Percentiles rank a stretch among this genome's conserved stretches.
These are phyloP conservation scores for Dasypolia templi DNA, from an alignment of 2,888 invertebrate genomes.

Conservation along the genomic window DNA sequence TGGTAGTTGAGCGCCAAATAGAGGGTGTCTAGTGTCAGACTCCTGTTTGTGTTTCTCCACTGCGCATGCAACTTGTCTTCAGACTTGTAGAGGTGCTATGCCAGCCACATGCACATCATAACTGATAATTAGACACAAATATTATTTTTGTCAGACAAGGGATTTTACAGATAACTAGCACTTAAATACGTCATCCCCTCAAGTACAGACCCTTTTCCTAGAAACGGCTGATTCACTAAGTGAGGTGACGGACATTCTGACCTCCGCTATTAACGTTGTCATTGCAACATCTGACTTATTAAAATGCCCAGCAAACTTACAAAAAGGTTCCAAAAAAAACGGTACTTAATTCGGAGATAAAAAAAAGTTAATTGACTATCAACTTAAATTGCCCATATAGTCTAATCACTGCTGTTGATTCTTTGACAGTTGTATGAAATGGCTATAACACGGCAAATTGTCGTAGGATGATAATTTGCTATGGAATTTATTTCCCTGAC, in stretches of 20 bases:
- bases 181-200: slow-evolving; percentile 28
- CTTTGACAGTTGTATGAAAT: too few relatives aligned
- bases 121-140: neutral
- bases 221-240: slow-evolving; percentile 54
- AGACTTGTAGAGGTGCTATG: too few relatives aligned
- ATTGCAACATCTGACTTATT: slow-evolving; percentile 65
- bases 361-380: too few relatives aligned
- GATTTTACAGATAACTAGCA: slow-evolving; percentile 21
- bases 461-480: neutral
- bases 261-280: slow-evolving; percentile 52
- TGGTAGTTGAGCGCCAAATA: too few relatives aligned
- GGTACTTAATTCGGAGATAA: too few relatives aligned
- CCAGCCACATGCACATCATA: too few relatives aligned
- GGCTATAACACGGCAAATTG: neutral
- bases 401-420: too few relatives aligned
- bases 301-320: slow-evolving; percentile 33
- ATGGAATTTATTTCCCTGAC: neutral
- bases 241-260: slow-evolving; percentile 38
- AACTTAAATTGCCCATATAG: too few relatives aligned
- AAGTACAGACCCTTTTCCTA: slow-evolving; percentile 29
- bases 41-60: too few relatives aligned
- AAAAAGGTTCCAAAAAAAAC: neutral
- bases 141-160: slow-evolving; percentile 10
- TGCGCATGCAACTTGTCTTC: too few relatives aligned
- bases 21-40: too few relatives aligned